Conservation (phyloP, 2,113 vertebrate genomes). For the Laticauda laticaudata region DNA sequence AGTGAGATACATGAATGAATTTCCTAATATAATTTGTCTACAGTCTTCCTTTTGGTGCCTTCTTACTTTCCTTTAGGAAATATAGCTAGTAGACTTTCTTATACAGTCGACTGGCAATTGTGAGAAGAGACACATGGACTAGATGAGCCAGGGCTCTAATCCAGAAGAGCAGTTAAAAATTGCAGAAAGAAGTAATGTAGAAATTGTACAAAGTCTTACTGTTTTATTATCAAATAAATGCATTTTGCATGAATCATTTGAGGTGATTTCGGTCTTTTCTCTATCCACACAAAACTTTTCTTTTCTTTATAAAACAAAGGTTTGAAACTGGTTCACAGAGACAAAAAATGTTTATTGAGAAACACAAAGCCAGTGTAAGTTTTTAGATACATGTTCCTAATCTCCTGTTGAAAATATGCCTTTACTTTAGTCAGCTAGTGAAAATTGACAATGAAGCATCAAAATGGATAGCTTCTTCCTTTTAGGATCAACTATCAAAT, state of each 20-base stretch:
- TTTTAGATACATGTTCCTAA: neutral
- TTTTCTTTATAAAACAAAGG: neutral
- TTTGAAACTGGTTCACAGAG: neutral
- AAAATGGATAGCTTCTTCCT: neutral
- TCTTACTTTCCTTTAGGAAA: neutral
- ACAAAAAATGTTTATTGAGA: neutral
- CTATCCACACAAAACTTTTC: neutral
- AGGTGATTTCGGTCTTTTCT: neutral
- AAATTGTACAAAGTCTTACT: neutral
- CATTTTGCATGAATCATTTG: neutral
- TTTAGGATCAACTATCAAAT: neutral
- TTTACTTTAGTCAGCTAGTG: neutral
- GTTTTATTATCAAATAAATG: neutral
- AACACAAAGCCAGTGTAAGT: neutral
- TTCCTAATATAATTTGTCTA: neutral
- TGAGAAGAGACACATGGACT: neutral
- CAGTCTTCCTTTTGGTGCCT: neutral
- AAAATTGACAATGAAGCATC: neutral
- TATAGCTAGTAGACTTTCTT: neutral
- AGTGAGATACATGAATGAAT: neutral
- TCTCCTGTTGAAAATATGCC: neutral
- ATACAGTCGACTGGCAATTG: neutral
- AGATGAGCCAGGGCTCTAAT: neutral
- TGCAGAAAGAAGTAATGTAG: neutral
- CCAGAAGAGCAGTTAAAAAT: neutral